These are phyloP conservation scores for Ennomos quercinarius DNA, from an alignment of 2,888 invertebrate genomes.

Conservation along the genomic window DNA sequence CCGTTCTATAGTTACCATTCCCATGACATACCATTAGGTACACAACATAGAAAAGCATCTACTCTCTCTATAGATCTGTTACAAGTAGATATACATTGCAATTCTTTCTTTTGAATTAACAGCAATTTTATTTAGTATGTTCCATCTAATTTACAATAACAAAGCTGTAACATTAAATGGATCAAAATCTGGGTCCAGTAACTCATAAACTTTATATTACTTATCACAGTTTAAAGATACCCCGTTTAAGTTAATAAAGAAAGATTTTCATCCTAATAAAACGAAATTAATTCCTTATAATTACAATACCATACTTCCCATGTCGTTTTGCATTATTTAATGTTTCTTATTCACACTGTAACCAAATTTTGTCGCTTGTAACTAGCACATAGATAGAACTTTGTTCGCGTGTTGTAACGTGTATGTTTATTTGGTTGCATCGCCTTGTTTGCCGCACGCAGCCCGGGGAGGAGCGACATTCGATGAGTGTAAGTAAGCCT, in stretches of 20 bases:
- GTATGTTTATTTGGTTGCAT: constrained; percentile 81
- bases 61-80: constrained; percentile 4
- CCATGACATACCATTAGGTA: constrained; percentile 21
- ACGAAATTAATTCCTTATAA: too few species aligned
- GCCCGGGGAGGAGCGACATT: constrained; percentile 89
- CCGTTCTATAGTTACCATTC: constrained; percentile 19
- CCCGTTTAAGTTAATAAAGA: too few species aligned
- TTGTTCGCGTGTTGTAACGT: constrained; percentile 68
- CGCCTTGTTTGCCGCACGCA: constrained; percentile 81
- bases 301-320: too few species aligned
- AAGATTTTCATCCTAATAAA: too few species aligned
- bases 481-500: constrained; percentile 89
- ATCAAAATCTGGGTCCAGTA: too few species aligned
- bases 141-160: too few species aligned
- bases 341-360: constrained; percentile 38
- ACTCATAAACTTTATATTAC: too few species aligned
- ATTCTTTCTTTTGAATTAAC: too few species aligned
- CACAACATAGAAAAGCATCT: constrained; percentile 12
- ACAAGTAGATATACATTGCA: neutral
- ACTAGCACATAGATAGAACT: constrained; percentile 30
- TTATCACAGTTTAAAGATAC: too few species aligned
- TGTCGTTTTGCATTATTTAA: constrained; percentile 19
- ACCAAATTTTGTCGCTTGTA: constrained; percentile 29
- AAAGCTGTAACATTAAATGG: too few species aligned
- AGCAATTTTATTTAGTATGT: too few species aligned